Evolutionary conservation across 1,140 invertebrate genomes (phyloP).

Genomic region (Monomorium pharaonis): DNA sequence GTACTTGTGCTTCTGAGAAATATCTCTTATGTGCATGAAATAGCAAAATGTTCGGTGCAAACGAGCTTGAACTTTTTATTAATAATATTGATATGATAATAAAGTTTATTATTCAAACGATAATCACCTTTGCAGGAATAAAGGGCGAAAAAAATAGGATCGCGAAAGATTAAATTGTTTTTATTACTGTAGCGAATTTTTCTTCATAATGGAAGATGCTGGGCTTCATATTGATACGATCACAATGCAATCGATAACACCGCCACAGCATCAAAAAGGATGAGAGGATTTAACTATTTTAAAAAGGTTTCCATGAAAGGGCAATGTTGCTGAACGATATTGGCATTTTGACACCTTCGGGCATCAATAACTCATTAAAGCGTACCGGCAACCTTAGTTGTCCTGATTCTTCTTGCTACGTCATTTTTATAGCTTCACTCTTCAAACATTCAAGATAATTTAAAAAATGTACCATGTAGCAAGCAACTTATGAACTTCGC

Average conservation of each 20-base stretch:
- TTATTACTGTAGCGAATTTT: not conserved
- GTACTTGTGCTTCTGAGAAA: not conserved
- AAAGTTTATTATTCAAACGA: constrained; percentile 18
- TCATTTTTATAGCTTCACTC: constrained; percentile 4
- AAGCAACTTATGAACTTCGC: not conserved
- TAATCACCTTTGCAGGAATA: constrained; percentile 4
- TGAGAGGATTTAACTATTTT: constrained; percentile 9
- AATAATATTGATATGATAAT: no score
- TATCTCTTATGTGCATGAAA: constrained; percentile 7
- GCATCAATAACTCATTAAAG: constrained; percentile 52
- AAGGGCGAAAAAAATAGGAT: not conserved
- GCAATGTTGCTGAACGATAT: constrained; percentile 19
- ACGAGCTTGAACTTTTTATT: not conserved
- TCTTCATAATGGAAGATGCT: not conserved
- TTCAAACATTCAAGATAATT: not conserved
- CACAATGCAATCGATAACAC: constrained; percentile 21
- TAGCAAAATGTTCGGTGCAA: not conserved
- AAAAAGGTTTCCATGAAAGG: constrained; percentile 27
- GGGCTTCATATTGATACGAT: not conserved
- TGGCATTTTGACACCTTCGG: constrained; percentile 8
- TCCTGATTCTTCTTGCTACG: not conserved
- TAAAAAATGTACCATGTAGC: not conserved
- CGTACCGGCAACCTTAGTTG: not conserved
- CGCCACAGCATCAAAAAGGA: constrained; percentile 12
- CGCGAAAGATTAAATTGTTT: not conserved